phyloP scores from a whole-genome alignment of 2,797 vertebrate species.

The Anableps anableps region DNA sequence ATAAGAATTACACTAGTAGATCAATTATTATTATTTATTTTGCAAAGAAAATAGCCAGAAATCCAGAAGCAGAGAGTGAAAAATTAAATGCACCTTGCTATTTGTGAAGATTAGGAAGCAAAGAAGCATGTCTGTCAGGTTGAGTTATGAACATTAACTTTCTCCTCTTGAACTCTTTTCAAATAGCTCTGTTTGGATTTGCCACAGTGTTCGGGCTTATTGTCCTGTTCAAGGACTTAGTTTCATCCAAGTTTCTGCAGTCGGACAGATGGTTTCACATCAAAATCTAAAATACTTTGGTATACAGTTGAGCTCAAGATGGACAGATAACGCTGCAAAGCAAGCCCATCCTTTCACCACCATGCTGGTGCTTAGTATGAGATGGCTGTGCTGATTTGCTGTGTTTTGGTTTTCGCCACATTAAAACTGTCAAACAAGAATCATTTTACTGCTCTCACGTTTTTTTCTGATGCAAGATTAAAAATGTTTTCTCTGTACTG shows the following conservation, averaged over 20 bases:
- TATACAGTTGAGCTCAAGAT: not conserved
- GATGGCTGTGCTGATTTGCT: not conserved
- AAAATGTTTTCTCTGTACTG: not conserved
- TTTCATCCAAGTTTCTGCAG: not conserved
- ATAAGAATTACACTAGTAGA: not conserved
- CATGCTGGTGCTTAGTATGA: not conserved
- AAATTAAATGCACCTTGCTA: not conserved
- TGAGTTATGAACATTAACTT: not conserved
- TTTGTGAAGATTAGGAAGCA: not conserved
- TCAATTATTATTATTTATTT: not conserved
- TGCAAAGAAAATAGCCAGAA: not conserved
- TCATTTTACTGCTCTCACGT: too few relatives aligned
- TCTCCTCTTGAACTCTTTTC: not conserved
- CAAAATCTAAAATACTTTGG: not conserved
- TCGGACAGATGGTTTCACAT: not conserved
- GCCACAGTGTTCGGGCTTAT: not conserved
- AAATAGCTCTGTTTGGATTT: not conserved
- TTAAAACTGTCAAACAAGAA: not conserved
- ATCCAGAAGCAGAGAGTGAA: not conserved
- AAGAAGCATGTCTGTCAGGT: not conserved
- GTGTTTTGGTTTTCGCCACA: not conserved
- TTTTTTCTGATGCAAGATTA: not conserved
- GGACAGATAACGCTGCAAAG: not conserved
- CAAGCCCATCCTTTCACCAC: not conserved
- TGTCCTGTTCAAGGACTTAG: not conserved